Evolutionary conservation across 2,797 vertebrate species (phyloP).

Genomic region (Cacajao melanocephalus): DNA sequence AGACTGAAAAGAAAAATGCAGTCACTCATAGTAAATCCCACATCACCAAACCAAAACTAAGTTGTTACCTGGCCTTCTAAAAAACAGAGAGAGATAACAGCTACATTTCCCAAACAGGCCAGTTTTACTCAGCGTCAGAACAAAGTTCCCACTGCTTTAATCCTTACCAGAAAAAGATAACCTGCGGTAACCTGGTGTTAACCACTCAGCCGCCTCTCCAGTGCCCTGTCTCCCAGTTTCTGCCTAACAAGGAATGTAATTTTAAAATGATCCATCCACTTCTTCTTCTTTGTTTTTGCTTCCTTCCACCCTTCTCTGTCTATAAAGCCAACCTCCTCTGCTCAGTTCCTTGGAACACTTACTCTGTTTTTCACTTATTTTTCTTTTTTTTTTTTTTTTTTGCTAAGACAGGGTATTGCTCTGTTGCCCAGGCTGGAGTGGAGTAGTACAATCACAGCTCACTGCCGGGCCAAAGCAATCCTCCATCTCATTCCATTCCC

Average conservation of each 20-base stretch:
- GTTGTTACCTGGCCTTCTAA: neutral
- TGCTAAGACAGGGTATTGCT: neutral
- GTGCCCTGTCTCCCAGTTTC: neutral
- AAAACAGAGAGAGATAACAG: neutral
- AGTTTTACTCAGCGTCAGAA: neutral
- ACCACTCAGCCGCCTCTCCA: neutral
- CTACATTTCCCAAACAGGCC: neutral
- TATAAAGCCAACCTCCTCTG: neutral
- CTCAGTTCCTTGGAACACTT: neutral
- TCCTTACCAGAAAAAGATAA: neutral
- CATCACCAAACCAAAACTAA: neutral
- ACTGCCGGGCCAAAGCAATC: neutral
- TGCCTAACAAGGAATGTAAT: neutral
- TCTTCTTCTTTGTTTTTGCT: neutral
- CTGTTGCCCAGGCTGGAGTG: neutral
- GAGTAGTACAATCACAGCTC: neutral
- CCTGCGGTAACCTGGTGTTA: neutral
- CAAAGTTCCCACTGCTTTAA: neutral
- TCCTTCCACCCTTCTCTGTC: neutral
- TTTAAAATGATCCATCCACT: neutral
- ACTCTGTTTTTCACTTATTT: no score
- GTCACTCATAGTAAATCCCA: neutral
- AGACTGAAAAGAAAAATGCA: neutral
- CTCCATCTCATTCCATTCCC: neutral
- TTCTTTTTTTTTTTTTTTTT: no score